Percentiles rank a stretch among this genome's conserved stretches.
These are phyloP conservation scores for Tadarida brasiliensis DNA, from an alignment of 2,797 vertebrate species.

Conservation along the genomic window DNA sequence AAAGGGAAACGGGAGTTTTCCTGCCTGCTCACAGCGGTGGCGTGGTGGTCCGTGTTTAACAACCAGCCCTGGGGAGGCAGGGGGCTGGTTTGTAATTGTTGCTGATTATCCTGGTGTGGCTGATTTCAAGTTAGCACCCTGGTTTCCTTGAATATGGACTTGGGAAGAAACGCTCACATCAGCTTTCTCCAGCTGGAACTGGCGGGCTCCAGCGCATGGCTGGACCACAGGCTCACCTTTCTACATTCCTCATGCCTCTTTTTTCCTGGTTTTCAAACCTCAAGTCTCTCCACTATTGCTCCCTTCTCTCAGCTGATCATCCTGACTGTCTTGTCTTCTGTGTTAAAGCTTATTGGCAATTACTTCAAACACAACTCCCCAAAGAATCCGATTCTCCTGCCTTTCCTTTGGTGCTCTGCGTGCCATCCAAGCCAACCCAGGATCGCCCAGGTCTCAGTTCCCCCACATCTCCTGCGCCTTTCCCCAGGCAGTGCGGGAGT, in stretches of 20 bases:
- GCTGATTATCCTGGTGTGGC: neutral
- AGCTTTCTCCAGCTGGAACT: neutral
- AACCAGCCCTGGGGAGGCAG: neutral
- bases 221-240: neutral
- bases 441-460: neutral
- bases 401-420: neutral
- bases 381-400: neutral
- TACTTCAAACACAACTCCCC: neutral
- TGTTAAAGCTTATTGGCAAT: neutral
- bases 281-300: neutral
- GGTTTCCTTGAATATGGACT: neutral
- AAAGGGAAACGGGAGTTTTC: neutral
- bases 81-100: neutral
- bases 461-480: neutral
- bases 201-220: neutral
- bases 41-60: neutral
- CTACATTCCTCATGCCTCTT: neutral
- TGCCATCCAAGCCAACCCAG: neutral
- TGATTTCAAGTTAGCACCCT: neutral
- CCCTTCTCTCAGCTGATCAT: neutral
- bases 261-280: neutral
- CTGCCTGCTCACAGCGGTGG: neutral
- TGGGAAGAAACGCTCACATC: neutral
- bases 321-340: neutral
- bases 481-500: neutral